Evolutionary conservation across 2,113 vertebrate genomes (phyloP), one percentile per base, ranked within the genome.

Genomic region (Tragulus kanchil): DNA sequence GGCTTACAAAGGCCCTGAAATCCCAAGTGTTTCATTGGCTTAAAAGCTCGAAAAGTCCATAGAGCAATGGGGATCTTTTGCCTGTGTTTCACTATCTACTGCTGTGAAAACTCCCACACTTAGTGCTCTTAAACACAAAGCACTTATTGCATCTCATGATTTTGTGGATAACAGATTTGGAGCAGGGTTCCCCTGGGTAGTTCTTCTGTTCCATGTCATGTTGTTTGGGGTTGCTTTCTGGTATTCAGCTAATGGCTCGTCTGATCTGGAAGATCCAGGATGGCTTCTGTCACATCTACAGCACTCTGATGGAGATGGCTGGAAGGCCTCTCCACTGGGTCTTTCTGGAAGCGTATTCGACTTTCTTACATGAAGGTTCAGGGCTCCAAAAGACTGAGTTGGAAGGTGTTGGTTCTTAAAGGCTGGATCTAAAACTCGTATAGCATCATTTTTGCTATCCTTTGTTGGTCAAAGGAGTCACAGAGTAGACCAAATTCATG

Each of bases 241-340:
- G 19, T 64, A 59, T 73, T 93, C 50, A 75, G 11, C 83, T 89
- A 91, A 73, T 93, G 62, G 11, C 36, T 21, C 2, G 3, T 69
- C 56, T 97, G 61, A 2, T 58, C 8, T 96, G 13, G 50, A 90
- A 89, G 25, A 84, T 81, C n/a, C 54, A 93, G 78, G 62, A 82
- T 75, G 78, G 2, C 83, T 59, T 84, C 56, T 6, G 0, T 61
- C 75, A 94, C 13, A 56, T 26, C 11, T 71, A 77, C 85, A 31
- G 12, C 26, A 82, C 31, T 93, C 52, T 83, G 42, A 11, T 73
- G 6, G 25, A 26, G 16, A 87, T 93, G 45, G 6, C 56, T 93
- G 58, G 52, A 94, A 85, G 17, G 19, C 21, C 19, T 92, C 45
- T 85, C 56, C 31, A n/a, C 54, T 4, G 5, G 89, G 45, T 73